These are phyloP conservation scores for Machimus atricapillus DNA, from an alignment of 2,888 invertebrate species.

Conservation along the genomic window DNA sequence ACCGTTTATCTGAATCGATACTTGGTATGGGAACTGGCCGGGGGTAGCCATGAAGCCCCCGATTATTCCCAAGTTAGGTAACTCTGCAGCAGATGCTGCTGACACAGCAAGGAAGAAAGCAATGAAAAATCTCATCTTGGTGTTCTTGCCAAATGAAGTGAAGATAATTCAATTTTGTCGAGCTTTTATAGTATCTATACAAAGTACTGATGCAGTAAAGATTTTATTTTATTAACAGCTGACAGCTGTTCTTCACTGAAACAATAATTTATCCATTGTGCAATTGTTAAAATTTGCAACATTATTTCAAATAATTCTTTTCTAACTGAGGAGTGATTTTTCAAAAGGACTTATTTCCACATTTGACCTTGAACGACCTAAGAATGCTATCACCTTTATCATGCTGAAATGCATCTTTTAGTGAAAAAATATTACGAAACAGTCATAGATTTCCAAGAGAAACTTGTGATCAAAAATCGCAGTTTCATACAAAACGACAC, in stretches of 20 bases:
- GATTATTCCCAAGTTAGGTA: slow-evolving; percentile 54
- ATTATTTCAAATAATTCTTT: background rate
- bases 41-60: slow-evolving; percentile 58
- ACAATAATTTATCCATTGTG: background rate
- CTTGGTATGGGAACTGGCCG: slow-evolving; percentile 62
- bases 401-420: too few species aligned
- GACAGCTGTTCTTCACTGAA: background rate
- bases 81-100: background rate
- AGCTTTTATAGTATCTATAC: background rate
- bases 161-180: background rate
- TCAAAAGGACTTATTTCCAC: too few species aligned
- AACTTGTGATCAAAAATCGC: too few species aligned
- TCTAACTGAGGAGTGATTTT: too few species aligned
- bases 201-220: background rate
- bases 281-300: background rate
- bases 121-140: background rate
- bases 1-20: slow-evolving; percentile 58
- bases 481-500: too few species aligned
- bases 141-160: background rate
- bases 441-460: too few species aligned
- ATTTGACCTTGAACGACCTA: too few species aligned
- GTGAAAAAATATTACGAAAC: too few species aligned
- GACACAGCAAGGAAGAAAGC: background rate
- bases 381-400: too few species aligned
- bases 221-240: background rate